Base-by-base conservation (phyloP, 1,140 invertebrate species). In the Drosophila burlai region DNA sequence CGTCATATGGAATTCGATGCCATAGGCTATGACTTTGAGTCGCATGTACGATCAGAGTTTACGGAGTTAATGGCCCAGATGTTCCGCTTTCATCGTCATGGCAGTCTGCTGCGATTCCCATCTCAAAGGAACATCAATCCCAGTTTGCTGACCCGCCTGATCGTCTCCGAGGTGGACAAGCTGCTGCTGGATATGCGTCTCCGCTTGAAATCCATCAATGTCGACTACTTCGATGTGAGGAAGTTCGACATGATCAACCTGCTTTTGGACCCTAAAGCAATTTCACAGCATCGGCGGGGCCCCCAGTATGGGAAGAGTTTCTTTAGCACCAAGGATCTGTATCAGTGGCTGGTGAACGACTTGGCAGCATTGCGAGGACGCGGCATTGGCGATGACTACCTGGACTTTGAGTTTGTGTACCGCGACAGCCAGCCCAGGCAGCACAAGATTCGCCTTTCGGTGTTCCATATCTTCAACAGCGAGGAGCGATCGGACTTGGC, bases 201-300 rank as follows among this genome's bases (percentile, higher is more conserved):
- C 16, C 82, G 75, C 2, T 24, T 91, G 0, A 57, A 60, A 11
- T 15, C n/a, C 21, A 75, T 91, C 13, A 79, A 67, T 46, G 58
- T 91, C 21, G 76, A 89, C 34, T 91, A 89, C 45, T 82, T 71
- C 26, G 89, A 91, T 65, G 52, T 91, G 43, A 75, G 84, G 4
- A 91, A 92, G 26, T 91, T 90, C 31, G 84, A 91, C 31, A 78
- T 91, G 76, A 29, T 90, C 2, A 91, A 90, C 29, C 64, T 91
- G 69, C 29, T 91, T 9, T 38, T 31, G 42, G 24, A 42, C 16
- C 11, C 69, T 1, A 18, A 40, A 11, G 0, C 45, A 0, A 11
- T 45, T 4, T 11, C n/a, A 4, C 36, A 45, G 4, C 64, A 55
- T 2, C 45, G 34, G 11, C 59, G 36, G 11, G 4, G 15, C 0